Evolutionary conservation across 2,113 vertebrate species (phyloP).

Genomic region (Vanacampus margaritifer): DNA sequence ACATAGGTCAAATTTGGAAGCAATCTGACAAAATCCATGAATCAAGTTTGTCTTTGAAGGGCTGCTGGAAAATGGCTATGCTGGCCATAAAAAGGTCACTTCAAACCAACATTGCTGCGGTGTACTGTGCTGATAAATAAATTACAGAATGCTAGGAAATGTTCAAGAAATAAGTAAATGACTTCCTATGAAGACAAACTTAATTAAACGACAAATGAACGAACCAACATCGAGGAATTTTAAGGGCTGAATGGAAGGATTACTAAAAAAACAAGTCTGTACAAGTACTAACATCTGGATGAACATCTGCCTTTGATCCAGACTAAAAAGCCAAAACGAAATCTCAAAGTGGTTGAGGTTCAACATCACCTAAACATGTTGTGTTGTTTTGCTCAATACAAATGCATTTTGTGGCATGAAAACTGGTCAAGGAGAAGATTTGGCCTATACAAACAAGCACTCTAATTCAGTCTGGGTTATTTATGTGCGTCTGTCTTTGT

Average conservation of each 20-base stretch:
- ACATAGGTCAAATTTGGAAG: no score
- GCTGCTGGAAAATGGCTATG: no score
- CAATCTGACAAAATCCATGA: no score
- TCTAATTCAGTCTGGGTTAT: conserved; percentile 30
- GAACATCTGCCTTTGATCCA: conserved; percentile 25
- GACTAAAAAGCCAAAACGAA: conserved; percentile 7
- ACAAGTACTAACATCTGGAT: conserved; percentile 23
- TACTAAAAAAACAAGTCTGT: background rate
- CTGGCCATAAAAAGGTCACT: no score
- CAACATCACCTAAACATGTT: background rate
- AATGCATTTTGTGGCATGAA: background rate
- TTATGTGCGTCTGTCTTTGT: conserved; percentile 22
- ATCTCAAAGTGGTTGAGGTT: background rate
- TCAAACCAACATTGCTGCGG: no score
- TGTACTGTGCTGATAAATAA: background rate
- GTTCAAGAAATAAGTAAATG: background rate
- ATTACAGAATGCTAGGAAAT: background rate
- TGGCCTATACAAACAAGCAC: conserved; percentile 32
- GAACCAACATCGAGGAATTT: background rate
- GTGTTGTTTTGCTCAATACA: no score
- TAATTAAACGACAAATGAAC: background rate
- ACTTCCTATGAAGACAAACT: background rate
- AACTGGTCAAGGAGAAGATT: background rate
- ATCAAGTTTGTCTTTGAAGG: no score
- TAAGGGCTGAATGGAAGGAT: background rate